Percentiles rank a stretch among this genome's conserved stretches.
Conservation (phyloP, 2,888 invertebrate genomes). For the Hirtodrosophila alboralis region DNA sequence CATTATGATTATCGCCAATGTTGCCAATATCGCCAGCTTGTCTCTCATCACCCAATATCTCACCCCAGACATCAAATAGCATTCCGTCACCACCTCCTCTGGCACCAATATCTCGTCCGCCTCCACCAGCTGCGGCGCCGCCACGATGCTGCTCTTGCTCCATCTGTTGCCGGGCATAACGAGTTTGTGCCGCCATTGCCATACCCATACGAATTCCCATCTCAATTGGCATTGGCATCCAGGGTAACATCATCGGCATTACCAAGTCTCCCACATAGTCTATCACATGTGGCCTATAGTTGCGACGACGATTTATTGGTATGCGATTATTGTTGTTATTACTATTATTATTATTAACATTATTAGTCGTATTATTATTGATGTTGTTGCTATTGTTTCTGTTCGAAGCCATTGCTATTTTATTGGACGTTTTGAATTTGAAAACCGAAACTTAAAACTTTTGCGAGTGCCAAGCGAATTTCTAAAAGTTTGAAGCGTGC, state of each 20-base stretch:
- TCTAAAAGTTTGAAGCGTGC: slow-evolving; percentile 54
- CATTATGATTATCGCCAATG: slow-evolving; percentile 41
- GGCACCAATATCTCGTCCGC: too few species aligned
- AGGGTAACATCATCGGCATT: too few species aligned
- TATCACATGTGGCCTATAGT: too few species aligned
- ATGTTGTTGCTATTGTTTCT: slow-evolving; percentile 33
- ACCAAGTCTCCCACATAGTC: too few species aligned
- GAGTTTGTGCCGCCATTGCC: slow-evolving; percentile 3
- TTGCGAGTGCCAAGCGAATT: slow-evolving; percentile 56
- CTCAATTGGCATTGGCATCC: neutral
- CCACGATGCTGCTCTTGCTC: too few species aligned
- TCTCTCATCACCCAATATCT: slow-evolving; percentile 11
- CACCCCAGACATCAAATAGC: slow-evolving; percentile 9
- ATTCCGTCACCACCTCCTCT: neutral
- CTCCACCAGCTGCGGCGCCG: too few species aligned
- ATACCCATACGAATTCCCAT: too few species aligned
- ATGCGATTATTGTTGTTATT: neutral
- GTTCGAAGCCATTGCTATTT: slow-evolving; percentile 47
- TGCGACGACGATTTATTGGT: slow-evolving; percentile 7
- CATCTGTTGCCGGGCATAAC: too few species aligned
- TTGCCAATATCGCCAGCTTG: slow-evolving; percentile 34
- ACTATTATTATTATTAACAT: neutral
- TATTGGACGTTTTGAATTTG: slow-evolving; percentile 47
- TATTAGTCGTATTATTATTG: slow-evolving; percentile 11
- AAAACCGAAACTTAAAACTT: slow-evolving; percentile 47